Base-by-base conservation (phyloP, 92 coral and sea anemone genomes). In the Epizoanthus scotinus region DNA sequence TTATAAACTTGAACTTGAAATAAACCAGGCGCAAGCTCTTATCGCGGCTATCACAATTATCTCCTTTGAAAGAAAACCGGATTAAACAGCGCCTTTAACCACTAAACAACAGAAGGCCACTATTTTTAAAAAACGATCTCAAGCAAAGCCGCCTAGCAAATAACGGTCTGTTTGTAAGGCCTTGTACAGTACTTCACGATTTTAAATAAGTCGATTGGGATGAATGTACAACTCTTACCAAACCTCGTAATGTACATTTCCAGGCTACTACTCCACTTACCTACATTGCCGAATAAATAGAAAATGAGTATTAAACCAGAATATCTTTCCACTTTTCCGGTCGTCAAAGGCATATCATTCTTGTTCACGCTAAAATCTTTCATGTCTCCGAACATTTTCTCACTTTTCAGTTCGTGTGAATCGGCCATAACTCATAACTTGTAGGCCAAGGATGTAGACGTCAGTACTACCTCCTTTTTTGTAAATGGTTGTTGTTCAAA, bases 51-150 rank as follows among this genome's bases (percentile, higher is more conserved):
- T 60, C 67, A 28, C 67, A 75, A 75, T 75, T 59, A 75, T 75
- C 68, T 58, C 61, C 67, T 75, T 31, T 75, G 81, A 75, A 75
- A 75, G 81, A 75, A 75, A 64, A 59, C 81, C 68, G 67, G 81
- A 75, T 75, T 75, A 75, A 75, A 71, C 25, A 20, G 44, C 47
- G 13, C 56, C 78, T 71, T 25, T 17, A 53, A 52, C 60, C 60
- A 26, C 53, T 21, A 50, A 71, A 21, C 42, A 14, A 75, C 52
- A 22, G 63, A 59, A 25, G 61, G 19, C 24, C 55, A 5, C 17
- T 57, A 21, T 5, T 59, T 54, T 73, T 18, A 27, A 36, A 38
- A 57, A 71, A 40, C 69, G 3, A 34, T 38, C 21, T 34, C 29
- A 59, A 55, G 36, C 25, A 36, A 12, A 75, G 68, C 68, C 31